Evolutionary conservation across 1,140 invertebrate species (phyloP), one percentile per base, ranked within the genome.

Genomic region (Adelges cooleyi): DNA sequence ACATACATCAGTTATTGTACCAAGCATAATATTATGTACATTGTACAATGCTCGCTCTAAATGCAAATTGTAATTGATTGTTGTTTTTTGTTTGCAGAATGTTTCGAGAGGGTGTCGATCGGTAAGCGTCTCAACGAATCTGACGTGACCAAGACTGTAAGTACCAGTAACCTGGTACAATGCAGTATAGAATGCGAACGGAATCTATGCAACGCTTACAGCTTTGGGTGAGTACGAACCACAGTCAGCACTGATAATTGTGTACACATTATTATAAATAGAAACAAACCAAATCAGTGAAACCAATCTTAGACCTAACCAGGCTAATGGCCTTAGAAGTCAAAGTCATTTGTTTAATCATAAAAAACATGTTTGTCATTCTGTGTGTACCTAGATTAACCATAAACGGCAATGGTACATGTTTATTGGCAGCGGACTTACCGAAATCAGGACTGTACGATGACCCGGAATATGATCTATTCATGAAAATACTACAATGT

Each of bases 131-230:
- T 72, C 5, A 72, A 72, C 36, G 49, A 40, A 15, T 69, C 65
- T 20, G 71, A 72, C 38, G 69, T 72, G 29, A 65, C 68, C 38
- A 56, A 65, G 36, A 68, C 66, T 2, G 22, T 71, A 15, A 48
- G 27, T 1, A 52, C 67, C 3, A 59, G 56, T 11, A 71, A 67
- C 29, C 50, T 71, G 33, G 53, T 67, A 18, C 66, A 69, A 38
- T 72, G 71, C 48, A 70, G 70, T 66, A 69, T 70, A 18, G 71
- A 72, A 67, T 72, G 71, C 36, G 71, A 72, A 65, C 56, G 70
- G 52, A 67, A 67, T 20, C 65, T 67, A 38, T 72, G 71, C 51
- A 66, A 69, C 20, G 67, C 69, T 17, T 72, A 69, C 38, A 66
- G 65, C 50, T 72, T 69, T 51, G 71, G 71, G 71, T 72, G 54